These are phyloP conservation scores for Falco biarmicus DNA, from an alignment of 2,797 vertebrate genomes.

Conservation along the genomic window DNA sequence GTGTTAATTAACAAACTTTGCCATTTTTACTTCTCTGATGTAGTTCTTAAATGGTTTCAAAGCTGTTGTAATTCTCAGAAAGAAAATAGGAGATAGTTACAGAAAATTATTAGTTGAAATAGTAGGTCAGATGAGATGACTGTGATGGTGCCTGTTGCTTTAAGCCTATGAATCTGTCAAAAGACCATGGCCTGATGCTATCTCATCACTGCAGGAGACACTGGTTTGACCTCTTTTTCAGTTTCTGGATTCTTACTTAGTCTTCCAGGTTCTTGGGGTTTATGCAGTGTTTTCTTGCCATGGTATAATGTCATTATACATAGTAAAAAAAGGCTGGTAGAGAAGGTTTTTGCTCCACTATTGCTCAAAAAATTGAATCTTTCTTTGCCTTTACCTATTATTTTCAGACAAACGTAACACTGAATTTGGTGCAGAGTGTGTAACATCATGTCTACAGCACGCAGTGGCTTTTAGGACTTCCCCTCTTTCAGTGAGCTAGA, in stretches of 20 bases:
- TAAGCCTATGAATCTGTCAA: neutral
- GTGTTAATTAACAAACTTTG: slow-evolving; percentile 47
- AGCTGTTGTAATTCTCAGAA: neutral
- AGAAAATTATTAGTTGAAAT: neutral
- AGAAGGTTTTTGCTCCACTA: neutral
- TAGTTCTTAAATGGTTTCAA: slow-evolving; percentile 49
- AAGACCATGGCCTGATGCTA: neutral
- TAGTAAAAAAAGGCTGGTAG: neutral
- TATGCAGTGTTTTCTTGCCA: neutral
- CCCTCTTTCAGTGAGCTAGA: neutral
- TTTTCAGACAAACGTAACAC: neutral
- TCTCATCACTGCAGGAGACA: neutral
- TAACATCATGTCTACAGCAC: accelerated
- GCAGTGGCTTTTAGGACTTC: neutral
- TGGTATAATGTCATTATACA: neutral
- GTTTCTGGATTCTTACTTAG: neutral
- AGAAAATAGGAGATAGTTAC: slow-evolving; percentile 3
- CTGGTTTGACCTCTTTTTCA: neutral
- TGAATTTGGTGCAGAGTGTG: neutral
- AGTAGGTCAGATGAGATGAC: neutral
- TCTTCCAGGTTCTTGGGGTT: neutral
- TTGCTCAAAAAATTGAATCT: neutral
- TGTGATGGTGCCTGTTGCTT: neutral
- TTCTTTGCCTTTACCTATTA: neutral
- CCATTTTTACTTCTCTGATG: slow-evolving; percentile 42